Conservation (phyloP, 2,113 vertebrate species). For the Grus americana region DNA sequence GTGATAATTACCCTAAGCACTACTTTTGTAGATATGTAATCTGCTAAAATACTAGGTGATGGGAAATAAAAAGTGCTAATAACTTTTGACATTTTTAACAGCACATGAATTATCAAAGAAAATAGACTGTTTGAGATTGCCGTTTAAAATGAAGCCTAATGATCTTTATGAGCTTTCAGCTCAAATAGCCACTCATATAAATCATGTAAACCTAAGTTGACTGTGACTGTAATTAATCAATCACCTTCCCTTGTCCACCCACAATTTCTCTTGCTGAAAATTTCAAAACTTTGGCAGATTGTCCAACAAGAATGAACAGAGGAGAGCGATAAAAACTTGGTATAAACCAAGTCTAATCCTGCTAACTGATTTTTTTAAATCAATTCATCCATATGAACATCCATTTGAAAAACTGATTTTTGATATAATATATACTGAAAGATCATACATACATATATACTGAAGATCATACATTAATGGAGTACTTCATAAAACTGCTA, state of each 20-base stretch:
- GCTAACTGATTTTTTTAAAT: not conserved
- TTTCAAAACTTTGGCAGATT: not conserved
- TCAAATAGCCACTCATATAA: constrained; percentile 38
- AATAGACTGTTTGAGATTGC: not conserved
- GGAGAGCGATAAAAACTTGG: not conserved
- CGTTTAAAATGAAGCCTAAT: constrained; percentile 37
- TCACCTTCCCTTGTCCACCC: constrained; percentile 9
- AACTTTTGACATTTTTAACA: not conserved
- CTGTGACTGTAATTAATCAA: constrained; percentile 49
- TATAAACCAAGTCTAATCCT: not conserved
- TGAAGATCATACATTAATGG: not conserved
- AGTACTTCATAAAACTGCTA: not conserved
- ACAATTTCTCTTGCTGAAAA: constrained; percentile 46
- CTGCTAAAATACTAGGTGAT: not conserved
- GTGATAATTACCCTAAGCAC: not conserved
- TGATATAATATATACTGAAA: not conserved
- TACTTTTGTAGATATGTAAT: not conserved
- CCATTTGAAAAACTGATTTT: not conserved
- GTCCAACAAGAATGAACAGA: not conserved
- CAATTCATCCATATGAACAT: not conserved
- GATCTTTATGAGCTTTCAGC: constrained; percentile 47
- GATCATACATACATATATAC: not conserved
- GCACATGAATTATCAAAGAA: constrained; percentile 15
- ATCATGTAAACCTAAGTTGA: constrained; percentile 44
- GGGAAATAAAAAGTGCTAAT: not conserved